Evolutionary conservation across 2,113 vertebrate genomes (phyloP), one percentile per base, ranked within the genome.

Genomic region (Oxygymnocypris stewartii): DNA sequence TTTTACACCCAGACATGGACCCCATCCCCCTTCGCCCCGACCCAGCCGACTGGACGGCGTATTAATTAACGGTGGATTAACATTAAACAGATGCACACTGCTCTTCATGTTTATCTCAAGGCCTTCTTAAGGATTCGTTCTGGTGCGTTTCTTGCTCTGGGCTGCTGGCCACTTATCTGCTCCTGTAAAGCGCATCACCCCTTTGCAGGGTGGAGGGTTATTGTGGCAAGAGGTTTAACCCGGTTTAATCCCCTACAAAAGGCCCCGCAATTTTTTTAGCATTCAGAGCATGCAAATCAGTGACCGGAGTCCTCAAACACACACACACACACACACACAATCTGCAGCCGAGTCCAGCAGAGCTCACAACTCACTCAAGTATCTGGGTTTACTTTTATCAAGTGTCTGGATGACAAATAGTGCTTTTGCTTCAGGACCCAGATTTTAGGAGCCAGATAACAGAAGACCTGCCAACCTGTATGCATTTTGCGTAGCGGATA

Each of bases 211-310:
- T 18, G 44, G 57, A 59, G 87, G 76, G 89, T 88, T 88, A 87
- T 90, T 91, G 88, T 89, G 74, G 84, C 89, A 79, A 84, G 87
- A 51, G 83, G 86, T 94, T 94, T 93, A 94, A 93, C 93, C 92
- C 93, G 83, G 87, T 87, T 81, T 90, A 86, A 92, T 92, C 92
- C 93, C 88, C 83, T 84, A 67, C 90, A 93, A 93, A 92, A 82
- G 6, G 49, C 92, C 91, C 93, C 91, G 91, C 92, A 79, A 94
- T 94, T 95, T 95, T 92, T 49, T 47, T 14, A n/a, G 6, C 12
- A 93, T 95, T 93, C 91, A 92, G 90, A 94, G 93, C 94, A 95
- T 95, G 94, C 91, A 94, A 94, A 95, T 95, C 91, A 49, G 81
- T 87, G 92, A 90, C 92, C 92, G 87, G 20, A 42, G 69, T 42